These are phyloP conservation scores for Ochropleura leucogaster DNA, from an alignment of 2,888 invertebrate genomes.

Conservation along the genomic window DNA sequence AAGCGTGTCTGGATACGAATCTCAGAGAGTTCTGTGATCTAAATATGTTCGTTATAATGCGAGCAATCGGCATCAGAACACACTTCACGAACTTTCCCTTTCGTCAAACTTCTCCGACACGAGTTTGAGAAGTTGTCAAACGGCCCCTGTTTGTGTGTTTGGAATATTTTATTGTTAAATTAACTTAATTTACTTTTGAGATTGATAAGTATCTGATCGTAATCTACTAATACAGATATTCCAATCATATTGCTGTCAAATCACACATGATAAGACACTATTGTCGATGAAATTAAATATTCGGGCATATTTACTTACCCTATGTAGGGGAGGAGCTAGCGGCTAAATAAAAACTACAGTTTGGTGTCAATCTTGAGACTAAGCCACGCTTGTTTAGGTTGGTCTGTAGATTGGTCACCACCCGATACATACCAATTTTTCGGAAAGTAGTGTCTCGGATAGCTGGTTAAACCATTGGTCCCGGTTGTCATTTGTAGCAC, in stretches of 20 bases:
- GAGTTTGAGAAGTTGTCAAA: conserved; percentile 46
- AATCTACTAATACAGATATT: neutral
- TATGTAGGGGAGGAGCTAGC: no score
- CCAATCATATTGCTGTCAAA: neutral
- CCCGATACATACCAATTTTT: no score
- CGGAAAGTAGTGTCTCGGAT: no score
- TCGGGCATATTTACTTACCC: no score
- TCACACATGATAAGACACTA: no score
- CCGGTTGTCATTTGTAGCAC: no score
- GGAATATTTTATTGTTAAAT: conserved; percentile 25
- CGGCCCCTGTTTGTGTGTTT: conserved; percentile 25
- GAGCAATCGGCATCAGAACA: conserved; percentile 29
- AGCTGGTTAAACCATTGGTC: no score
- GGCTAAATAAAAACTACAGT: no score
- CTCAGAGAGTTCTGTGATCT: conserved; percentile 50
- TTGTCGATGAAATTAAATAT: no score
- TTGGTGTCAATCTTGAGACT: no score
- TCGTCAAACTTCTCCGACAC: conserved; percentile 31
- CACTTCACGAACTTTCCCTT: conserved; percentile 49
- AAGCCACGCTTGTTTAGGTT: no score
- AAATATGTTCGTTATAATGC: conserved; percentile 61
- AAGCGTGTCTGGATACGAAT: conserved; percentile 45
- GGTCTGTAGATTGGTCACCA: no score
- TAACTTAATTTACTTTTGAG: conserved; percentile 30
- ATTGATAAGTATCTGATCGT: neutral